A percentile compares a stretch with the other conserved stretches of the same genome.
These are phyloP conservation scores for Planococcus citri DNA, from an alignment of 1,140 invertebrate genomes.

Conservation along the genomic window DNA sequence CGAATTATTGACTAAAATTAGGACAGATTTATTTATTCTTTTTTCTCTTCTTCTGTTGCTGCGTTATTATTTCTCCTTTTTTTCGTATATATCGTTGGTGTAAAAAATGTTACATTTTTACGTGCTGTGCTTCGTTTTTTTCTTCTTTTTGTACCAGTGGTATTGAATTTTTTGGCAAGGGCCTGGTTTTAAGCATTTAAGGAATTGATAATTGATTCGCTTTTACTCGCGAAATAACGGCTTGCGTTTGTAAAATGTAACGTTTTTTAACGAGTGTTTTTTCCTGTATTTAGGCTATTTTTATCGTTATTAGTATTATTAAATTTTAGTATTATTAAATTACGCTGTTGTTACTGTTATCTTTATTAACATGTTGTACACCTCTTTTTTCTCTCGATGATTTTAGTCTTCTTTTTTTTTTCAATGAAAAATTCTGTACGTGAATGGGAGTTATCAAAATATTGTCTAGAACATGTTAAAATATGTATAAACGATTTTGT, in stretches of 20 bases:
- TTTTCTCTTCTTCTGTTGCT: too few relatives aligned
- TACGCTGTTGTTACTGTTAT: background rate
- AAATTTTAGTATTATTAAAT: constrained; percentile 1
- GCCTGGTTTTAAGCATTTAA: background rate
- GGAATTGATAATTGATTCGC: background rate
- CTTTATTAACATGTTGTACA: background rate
- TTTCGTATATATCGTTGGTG: too few relatives aligned
- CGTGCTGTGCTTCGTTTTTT: background rate
- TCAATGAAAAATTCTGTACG: background rate
- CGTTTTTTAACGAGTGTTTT: background rate
- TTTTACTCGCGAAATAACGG: background rate
- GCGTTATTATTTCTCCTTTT: too few relatives aligned
- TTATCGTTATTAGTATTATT: background rate
- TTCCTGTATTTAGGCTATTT: background rate
- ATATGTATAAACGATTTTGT: background rate
- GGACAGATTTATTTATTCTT: too few relatives aligned
- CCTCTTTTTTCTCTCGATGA: background rate
- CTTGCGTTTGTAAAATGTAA: background rate
- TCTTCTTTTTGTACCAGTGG: background rate
- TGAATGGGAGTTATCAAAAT: background rate
- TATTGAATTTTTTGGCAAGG: background rate
- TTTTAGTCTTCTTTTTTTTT: background rate
- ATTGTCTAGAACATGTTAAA: background rate
- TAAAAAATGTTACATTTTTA: too few relatives aligned
- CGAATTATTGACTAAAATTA: too few relatives aligned